phyloP scores from a whole-genome alignment of 2,888 invertebrate genomes.

The Oscheius sp. region DNA sequence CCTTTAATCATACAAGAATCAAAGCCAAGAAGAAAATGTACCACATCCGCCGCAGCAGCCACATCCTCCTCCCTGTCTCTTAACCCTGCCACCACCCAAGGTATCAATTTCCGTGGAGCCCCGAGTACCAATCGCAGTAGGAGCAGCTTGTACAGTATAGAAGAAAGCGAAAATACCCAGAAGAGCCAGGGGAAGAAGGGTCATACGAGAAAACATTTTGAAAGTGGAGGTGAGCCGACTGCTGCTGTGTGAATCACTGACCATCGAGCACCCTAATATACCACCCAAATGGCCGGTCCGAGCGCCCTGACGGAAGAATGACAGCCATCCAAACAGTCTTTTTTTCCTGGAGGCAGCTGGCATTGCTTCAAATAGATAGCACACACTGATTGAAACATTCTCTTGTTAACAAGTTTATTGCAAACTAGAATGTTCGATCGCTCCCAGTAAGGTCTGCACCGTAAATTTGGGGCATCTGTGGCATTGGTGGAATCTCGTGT shows the following conservation, averaged over 20 bases:
- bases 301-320: conserved; percentile 18
- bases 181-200: conserved; percentile 16
- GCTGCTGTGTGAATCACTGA: conserved; percentile 2
- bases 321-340: conserved; percentile 21
- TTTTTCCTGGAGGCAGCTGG: conserved; percentile 22
- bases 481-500: too few species aligned
- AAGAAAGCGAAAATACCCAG: conserved; percentile 22
- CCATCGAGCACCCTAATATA: conserved; percentile 26
- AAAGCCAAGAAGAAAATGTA: too few species aligned
- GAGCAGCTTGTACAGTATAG: conserved; percentile 32
- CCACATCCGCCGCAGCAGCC: conserved; percentile 22
- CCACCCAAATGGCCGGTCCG: conserved; percentile 24
- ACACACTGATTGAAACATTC: neutral
- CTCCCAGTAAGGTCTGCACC: too few species aligned
- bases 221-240: neutral
- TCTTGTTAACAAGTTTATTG: too few species aligned
- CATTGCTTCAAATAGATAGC: conserved; percentile 11
- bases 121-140: conserved; percentile 20
- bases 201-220: conserved; percentile 25
- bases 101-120: conserved; percentile 29
- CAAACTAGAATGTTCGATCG: too few species aligned
- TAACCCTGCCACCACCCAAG: conserved; percentile 29
- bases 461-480: too few species aligned
- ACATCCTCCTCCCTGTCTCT: conserved; percentile 33
- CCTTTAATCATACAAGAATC: neutral